Evolutionary conservation across 2,888 invertebrate genomes (phyloP), one percentile per base, ranked within the genome.

Genomic region (Ophioninae sp.): DNA sequence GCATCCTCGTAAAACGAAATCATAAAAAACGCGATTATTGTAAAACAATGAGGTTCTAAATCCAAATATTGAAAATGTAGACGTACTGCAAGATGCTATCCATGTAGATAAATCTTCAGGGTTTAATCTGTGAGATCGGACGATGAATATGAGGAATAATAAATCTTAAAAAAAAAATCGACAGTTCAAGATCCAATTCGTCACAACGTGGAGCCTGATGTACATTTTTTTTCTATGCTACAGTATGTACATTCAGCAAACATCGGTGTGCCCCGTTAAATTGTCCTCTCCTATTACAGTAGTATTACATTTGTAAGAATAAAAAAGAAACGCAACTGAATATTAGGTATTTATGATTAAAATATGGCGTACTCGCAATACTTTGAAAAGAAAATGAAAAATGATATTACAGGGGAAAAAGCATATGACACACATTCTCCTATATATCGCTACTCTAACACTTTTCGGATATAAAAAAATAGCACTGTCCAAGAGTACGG

Each of bases 221-320:
- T 86, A 87, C 82, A 83, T 23, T 75, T 81, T 80, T 64, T 85
- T 87, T 87, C 89, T 91, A 91, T 91, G 88, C 91, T 92, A 92
- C 91, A 91, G 88, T 92, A 92, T 92, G 88, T 92, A 92, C 92
- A 92, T 88, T 88, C 88, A 90, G 88, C 90, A 90, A 91, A 88
- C 89, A 89, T 89, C 86, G 75, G 69, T 67, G 80, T 87, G 87
- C 88, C 83, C 85, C 79, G 83, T 77, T 69, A 86, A 74, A 87
- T 76, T 86, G 84, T 84, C 82, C 78, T 82, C 68, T 59, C 79
- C 73, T 82, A 82, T 84, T 68, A 69, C 65, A 84, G 68, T 79
- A 79, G 20, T 79, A 79, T 84, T 73, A 22, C 61, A 81, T 69
- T 10, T 56, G 58, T 39, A n/a, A 72, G 44, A 59, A 64, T 7